Base-by-base conservation (phyloP, 2,888 invertebrate species). In the Leucoptera coffeella region DNA sequence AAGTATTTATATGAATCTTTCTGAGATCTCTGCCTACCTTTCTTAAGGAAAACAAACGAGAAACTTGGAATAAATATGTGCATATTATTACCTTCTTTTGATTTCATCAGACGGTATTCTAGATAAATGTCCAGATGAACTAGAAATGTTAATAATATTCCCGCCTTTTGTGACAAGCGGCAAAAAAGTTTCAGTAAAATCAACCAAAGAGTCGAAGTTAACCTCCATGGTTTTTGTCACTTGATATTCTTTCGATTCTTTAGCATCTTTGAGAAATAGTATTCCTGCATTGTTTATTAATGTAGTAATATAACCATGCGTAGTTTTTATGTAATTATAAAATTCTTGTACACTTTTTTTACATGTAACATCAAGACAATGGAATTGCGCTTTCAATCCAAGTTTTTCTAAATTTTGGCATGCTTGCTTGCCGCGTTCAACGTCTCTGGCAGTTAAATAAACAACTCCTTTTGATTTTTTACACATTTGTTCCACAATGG, bases 241-340 rank as follows among this genome's bases (percentile, higher is more conserved):
- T 45, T 61, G 60, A 7, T 40, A 35, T 0, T 32, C 11, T 29
- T 50, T 55, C 0, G 60, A 30, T 40, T 64, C 60, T n/a, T 36
- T 38, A 2, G 60, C 42, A 29, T 59, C 56, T 39, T 58, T 58
- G 1, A 55, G 38, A 37, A 58, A 64, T 2, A 64, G 36, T 30
- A 67, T 38, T 35, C 77, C 86, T 6, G 86, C 87, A 50, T 87
- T 87, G 41, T 87, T 87, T 4, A 88, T 65, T 11, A 87, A 50
- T 20, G 86, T 50, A 41, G 86, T 82, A 3, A 87, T 50, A 22
- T 80, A 76, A 25, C 74, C 75, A 40, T 82, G 60, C 25, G 61
- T 69, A 5, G 60, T 44, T 38, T 65, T 49, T 2, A 88, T 43
- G 33, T 69, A 69, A 22, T 73, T 54, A 15, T 54, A 46, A 34